Evolutionary conservation across 2,113 vertebrate genomes (phyloP), one percentile per base, ranked within the genome.

Genomic region (Hiodon tergisus): DNA sequence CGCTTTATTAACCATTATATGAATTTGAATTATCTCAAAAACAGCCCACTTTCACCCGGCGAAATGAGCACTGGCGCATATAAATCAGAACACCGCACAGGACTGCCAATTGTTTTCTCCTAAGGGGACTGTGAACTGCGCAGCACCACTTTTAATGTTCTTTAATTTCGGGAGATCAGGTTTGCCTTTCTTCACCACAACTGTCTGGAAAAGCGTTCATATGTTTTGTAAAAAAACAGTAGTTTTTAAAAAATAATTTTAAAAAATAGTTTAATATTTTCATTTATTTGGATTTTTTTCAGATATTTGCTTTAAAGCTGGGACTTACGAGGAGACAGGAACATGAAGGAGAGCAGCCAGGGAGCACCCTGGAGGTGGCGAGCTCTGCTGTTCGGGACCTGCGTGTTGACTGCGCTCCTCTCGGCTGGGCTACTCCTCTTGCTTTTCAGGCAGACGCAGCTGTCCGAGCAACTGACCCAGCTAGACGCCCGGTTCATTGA

Each of bases 381-480:
- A 5, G 70, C 72, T 2, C 74, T 87, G 58, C 83, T 93, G 82
- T 82, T 74, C 2, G 89, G 87, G 0, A 48, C 88, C 77, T 90
- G 85, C 3, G 72, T 86, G 74, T 79, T 93, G 6, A 87, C 89
- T 1, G 86, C 90, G 7, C 86, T 94, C 59, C 89, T 85, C 74
- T 88, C 86, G 0, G 89, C 86, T 2, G 92, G 88, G 69, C 87
- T 92, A 0, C 71, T 93, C 57, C 89, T 92, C 63, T 80, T 93
- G 58, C 83, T 95, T 78, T 82, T 87, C 7, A 88, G 88, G 80
- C 90, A 92, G 87, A 82, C 78, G 53, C 86, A 88, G 67, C 86
- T 95, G 72, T 86, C 83, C 46, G 83, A 79, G 5, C 89, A 92
- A 71, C 83, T 95, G 77, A 76, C 78, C 73, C 84, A 84, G 5